These are phyloP conservation scores for Echinometra lucunter DNA, from an alignment of 53 echinoderm and acorn worm species.

Conservation along the genomic window DNA sequence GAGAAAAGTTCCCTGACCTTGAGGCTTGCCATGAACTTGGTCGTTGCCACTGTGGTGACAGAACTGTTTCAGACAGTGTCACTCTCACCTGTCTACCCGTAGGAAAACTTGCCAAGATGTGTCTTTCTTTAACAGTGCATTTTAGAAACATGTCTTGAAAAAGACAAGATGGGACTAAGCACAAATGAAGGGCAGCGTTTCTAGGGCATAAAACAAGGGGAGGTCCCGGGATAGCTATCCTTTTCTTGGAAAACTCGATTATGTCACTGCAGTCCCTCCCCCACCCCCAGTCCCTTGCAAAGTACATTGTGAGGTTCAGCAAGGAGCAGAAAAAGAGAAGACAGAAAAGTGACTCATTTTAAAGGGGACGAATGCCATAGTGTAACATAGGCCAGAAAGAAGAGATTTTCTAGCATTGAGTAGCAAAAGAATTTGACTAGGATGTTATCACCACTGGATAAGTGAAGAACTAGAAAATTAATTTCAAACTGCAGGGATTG, in stretches of 20 bases:
- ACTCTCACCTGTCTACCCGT: not conserved
- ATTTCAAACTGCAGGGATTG: too few species aligned
- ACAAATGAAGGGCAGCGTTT: not conserved
- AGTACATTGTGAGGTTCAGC: conserved; percentile 19
- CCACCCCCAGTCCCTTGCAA: not conserved
- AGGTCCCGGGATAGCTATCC: not conserved
- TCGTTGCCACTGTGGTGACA: conserved; percentile 21
- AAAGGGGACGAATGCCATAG: conserved; percentile 23
- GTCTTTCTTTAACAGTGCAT: not conserved
- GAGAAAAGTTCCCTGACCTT: not conserved
- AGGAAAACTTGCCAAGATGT: not conserved
- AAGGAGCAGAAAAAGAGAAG: not conserved
- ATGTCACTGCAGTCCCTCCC: not conserved
- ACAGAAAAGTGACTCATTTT: conserved; percentile 4
- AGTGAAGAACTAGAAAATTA: too few species aligned
- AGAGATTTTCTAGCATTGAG: not conserved
- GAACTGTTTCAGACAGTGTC: conserved; percentile 25
- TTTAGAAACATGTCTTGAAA: not conserved
- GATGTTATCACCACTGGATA: not conserved
- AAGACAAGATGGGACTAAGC: not conserved
- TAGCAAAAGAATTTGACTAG: not conserved
- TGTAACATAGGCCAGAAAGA: not conserved
- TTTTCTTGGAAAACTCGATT: conserved; percentile 35
- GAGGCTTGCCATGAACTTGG: not conserved
- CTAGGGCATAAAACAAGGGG: not conserved